phyloP scores from a whole-genome alignment of 1,140 invertebrate genomes.

The Aphidius gifuensis region DNA sequence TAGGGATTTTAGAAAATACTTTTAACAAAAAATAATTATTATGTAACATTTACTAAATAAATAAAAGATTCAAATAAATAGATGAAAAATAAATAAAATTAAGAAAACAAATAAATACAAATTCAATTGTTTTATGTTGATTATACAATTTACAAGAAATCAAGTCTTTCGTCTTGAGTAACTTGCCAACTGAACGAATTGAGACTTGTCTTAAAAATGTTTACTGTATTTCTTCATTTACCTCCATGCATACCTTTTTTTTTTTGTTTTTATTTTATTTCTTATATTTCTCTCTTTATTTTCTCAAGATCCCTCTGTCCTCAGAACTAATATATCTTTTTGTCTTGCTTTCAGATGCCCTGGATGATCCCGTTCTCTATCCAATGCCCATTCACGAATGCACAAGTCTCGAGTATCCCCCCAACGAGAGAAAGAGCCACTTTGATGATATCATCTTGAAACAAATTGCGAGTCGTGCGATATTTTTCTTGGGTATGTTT shows the following conservation, averaged over 20 bases:
- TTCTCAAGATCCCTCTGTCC: too few species aligned
- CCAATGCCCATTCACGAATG: slow-evolving; percentile 21
- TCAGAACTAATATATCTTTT: too few species aligned
- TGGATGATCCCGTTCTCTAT: slow-evolving; percentile 9
- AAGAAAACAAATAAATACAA: too few species aligned
- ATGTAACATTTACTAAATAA: too few species aligned
- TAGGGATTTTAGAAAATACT: too few species aligned
- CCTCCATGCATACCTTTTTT: not conserved
- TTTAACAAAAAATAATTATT: too few species aligned
- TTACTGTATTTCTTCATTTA: not conserved
- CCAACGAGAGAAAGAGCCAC: slow-evolving; percentile 14
- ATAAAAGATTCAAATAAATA: too few species aligned
- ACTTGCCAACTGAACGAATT: slow-evolving; percentile 31
- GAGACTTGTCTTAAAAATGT: slow-evolving; percentile 17
- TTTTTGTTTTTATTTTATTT: not conserved
- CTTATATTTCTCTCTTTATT: too few species aligned
- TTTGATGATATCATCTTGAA: slow-evolving; percentile 16
- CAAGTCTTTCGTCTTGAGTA: slow-evolving; percentile 12
- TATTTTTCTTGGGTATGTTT: slow-evolving; percentile 2
- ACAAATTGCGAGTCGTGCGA: slow-evolving; percentile 14
- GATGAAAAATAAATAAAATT: too few species aligned
- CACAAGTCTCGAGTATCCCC: slow-evolving; percentile 12
- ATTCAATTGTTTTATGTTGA: too few species aligned
- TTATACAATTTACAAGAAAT: too few species aligned
- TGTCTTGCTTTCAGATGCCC: slow-evolving; percentile 3